Evolutionary conservation across 1,140 invertebrate species (phyloP), one percentile per base, ranked within the genome.

Genomic region (Nixonia krombeini): DNA sequence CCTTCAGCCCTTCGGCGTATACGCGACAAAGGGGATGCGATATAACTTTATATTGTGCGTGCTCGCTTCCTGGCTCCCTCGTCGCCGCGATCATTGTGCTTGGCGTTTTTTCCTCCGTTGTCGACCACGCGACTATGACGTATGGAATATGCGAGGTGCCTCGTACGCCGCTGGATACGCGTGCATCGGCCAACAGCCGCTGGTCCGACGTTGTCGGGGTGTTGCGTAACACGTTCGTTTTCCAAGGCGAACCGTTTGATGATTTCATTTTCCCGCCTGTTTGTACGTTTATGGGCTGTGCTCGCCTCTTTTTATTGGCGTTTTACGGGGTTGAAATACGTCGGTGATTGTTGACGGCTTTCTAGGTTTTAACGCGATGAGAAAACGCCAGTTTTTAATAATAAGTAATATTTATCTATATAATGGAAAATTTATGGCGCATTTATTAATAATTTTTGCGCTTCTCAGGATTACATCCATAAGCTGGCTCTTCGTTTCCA

Each of bases 31-130:
- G 56, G 56, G 61, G 55, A 56, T 70, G 61, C 18, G 51, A 55
- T 61, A 44, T 61, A 50, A 53, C 52, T 63, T 57, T 33, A 63
- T 59, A 69, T 69, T 69, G 58, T 58, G 33, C 28, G 47, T 33
- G 50, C 29, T 50, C 38, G 55, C 44, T 28, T 56, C 26, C 53
- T 29, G 47, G 53, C 17, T 58, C 17, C 46, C 28, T 42, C 45
- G 25, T 57, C n/a, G n/a, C n/a, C n/a, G 29, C 50, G 50, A 69
- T 69, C 64, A 67, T 68, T 63, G 53, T 66, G 33, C 46, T 35
- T 17, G 15, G 21, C 50, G 7, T 9, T 18, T 41, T 41, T 59
- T 55, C 55, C 41, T 66, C 49, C 52, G 17, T 44, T 38, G 28
- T 64, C 33, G 57, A 57, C 23, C 9, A 28, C 50, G 47, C 40